Evolutionary conservation across 2,797 vertebrate genomes (phyloP).

Genomic region (Tamandua tetradactyla): DNA sequence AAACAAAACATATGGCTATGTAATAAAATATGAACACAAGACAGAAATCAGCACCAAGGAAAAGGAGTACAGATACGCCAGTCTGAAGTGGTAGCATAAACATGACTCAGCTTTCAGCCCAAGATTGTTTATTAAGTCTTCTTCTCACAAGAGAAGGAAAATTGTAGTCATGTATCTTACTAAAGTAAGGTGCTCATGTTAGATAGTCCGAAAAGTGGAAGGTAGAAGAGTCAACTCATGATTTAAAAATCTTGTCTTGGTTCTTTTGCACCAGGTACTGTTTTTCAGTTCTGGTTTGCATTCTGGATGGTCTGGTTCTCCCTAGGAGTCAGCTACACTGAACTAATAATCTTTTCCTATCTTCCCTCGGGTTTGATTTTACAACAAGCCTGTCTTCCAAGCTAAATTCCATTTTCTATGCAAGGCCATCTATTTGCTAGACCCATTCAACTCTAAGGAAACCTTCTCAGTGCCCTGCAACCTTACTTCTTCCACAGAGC

Average conservation of each 20-base stretch:
- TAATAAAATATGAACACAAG: background rate
- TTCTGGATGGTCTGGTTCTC: background rate
- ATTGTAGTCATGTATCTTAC: rapidly evolving
- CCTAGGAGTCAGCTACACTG: background rate
- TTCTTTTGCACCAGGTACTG: background rate
- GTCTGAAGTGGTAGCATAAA: rapidly evolving
- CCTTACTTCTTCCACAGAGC: background rate
- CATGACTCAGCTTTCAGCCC: rapidly evolving
- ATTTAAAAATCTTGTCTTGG: background rate
- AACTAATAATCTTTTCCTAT: background rate
- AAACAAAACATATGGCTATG: background rate
- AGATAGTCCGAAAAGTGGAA: background rate
- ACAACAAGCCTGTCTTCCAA: background rate
- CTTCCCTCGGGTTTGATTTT: background rate
- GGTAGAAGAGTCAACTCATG: no score
- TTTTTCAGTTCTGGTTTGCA: background rate
- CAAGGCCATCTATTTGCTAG: no score
- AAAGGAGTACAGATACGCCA: background rate
- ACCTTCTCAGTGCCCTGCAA: background rate
- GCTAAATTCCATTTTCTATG: background rate
- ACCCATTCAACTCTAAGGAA: background rate
- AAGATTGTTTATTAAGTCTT: no score
- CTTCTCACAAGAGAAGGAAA: background rate
- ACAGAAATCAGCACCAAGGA: no score
- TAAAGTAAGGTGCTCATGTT: no score